Percentiles rank a stretch among this genome's conserved stretches.
phyloP scores from a whole-genome alignment of 2,113 vertebrate genomes.

The Aramus guarauna region DNA sequence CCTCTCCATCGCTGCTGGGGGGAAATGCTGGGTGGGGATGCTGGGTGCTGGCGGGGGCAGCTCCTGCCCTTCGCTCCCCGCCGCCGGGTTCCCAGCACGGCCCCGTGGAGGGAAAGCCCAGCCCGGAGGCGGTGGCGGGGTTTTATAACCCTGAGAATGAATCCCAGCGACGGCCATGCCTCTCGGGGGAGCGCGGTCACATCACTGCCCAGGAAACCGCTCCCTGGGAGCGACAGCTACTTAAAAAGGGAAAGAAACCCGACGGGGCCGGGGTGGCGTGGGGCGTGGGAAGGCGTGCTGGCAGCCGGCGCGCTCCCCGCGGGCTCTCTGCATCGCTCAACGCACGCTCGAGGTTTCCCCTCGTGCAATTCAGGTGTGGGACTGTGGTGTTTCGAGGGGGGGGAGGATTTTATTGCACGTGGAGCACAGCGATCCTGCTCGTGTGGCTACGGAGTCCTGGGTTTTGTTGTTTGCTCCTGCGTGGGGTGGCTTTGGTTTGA shows the following conservation, averaged over 20 bases:
- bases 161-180: not conserved
- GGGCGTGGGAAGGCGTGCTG: not conserved
- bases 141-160: constrained; percentile 56
- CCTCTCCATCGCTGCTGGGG: not conserved
- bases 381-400: accelerated
- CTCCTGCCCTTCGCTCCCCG: not conserved
- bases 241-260: not conserved
- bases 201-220: constrained; percentile 7
- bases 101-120: not conserved
- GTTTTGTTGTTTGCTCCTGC: accelerated
- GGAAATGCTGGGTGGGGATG: not conserved
- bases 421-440: accelerated
- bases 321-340: accelerated
- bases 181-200: not conserved
- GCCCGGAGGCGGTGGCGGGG: not conserved
- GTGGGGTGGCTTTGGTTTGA: not conserved
- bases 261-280: accelerated
- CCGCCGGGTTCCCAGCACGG: not conserved
- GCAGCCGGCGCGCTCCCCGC: accelerated
- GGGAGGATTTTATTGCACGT: accelerated
- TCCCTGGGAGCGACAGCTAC: not conserved
- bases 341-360: accelerated
- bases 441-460: accelerated
- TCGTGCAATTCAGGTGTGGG: accelerated
- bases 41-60: not conserved